Evolutionary conservation across 2,888 invertebrate genomes (phyloP), one percentile per base, ranked within the genome.

Genomic region (Lottia gigantea): DNA sequence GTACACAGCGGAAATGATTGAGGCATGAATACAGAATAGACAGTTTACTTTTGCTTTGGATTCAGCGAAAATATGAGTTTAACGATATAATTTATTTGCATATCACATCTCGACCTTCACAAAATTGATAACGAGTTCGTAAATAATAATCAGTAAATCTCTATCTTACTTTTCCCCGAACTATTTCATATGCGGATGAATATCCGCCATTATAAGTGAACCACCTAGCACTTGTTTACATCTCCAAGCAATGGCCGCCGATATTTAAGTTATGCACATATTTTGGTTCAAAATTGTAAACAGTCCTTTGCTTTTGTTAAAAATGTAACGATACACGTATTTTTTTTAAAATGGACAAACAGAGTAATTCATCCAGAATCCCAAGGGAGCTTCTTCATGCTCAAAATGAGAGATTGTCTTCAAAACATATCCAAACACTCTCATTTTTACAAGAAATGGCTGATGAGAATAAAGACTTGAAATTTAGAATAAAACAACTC

Each of bases 371-470:
- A 31, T 40, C 40, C 40, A 74, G 80, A 66, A 72, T 82, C 67
- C 83, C 84, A 4, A 68, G 81, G 40, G 83, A 84, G 71, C 74
- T 77, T 8, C 67, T 80, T 64, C 73, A 76, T 66, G 80, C 80
- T 16, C 79, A 82, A 69, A 77, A 84, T 71, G 83, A 85, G 63
- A 72, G 85, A 70, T 74, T 85, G 12, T 81, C 85, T 11, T 77
- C 78, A 26, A 85, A 85, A 74, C 85, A 86, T 70, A 83, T 86
- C 31, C 78, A 86, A 66, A 85, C 87, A 12, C 74, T 86, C 47
- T 78, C 82, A 67, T 86, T 87, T 75, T 77, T 86, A 7, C 85
- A 87, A 74, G 86, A 87, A 62, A 76, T 86, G 19, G 86, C 82
- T 14, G 79, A 79, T 49, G 85, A 87, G 76, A 87, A 87, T 74